These are phyloP conservation scores for Amblyteles armatorius DNA, from an alignment of 2,888 invertebrate species.

Conservation along the genomic window DNA sequence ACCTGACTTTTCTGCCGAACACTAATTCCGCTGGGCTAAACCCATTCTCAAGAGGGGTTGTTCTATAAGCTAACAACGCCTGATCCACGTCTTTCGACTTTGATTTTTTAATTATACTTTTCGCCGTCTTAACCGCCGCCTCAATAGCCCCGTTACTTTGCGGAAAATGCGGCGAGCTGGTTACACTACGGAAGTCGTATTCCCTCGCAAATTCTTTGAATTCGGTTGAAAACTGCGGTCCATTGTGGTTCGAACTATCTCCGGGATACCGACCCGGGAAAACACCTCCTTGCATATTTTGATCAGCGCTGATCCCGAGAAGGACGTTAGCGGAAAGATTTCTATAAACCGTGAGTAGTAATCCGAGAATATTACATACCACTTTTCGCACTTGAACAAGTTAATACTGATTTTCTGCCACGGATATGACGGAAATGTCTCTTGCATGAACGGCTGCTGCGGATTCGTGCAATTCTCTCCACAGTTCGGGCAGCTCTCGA, in stretches of 20 bases:
- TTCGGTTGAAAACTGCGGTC: constrained; percentile 65
- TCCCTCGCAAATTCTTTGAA: constrained; percentile 57
- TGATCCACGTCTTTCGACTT: constrained; percentile 35
- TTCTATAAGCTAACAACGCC: constrained; percentile 52
- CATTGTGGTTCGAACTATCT: constrained; percentile 72
- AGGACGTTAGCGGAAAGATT: constrained; percentile 51
- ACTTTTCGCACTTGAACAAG: constrained; percentile 65
- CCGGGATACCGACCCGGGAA: constrained; percentile 70
- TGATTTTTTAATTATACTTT: constrained; percentile 55
- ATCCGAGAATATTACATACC: constrained; percentile 70
- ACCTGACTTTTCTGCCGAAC: constrained; percentile 48
- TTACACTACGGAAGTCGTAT: constrained; percentile 62
- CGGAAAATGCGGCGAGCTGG: constrained; percentile 69
- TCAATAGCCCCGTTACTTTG: constrained; percentile 69
- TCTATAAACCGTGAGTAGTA: constrained; percentile 72
- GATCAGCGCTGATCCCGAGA: constrained; percentile 33
- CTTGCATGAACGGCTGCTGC: constrained; percentile 62
- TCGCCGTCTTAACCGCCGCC: constrained; percentile 69
- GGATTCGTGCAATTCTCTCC: constrained; percentile 52
- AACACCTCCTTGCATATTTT: constrained; percentile 66
- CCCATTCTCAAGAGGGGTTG: constrained; percentile 11
- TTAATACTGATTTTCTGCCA: constrained; percentile 72
- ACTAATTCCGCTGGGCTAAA: constrained; percentile 47
- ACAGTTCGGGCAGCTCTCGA: constrained; percentile 64
- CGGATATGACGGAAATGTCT: constrained; percentile 67